These are phyloP conservation scores for Lanistes nyassanus DNA, from an alignment of 1,140 invertebrate genomes.

Conservation along the genomic window DNA sequence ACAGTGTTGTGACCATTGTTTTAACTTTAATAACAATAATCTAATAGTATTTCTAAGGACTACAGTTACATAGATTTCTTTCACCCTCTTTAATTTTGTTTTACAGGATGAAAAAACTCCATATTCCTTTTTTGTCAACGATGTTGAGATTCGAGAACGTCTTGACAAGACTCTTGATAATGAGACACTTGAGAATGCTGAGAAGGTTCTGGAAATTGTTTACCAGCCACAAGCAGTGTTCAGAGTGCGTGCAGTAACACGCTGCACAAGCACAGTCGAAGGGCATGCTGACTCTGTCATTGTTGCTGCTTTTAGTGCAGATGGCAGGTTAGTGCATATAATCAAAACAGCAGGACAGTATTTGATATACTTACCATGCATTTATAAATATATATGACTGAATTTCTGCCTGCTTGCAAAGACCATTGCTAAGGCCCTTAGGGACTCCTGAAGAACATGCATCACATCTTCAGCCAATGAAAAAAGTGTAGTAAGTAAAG, in stretches of 20 bases:
- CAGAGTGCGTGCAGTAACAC: slow-evolving; percentile 71
- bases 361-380: too few relatives aligned
- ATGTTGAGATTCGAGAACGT: slow-evolving; percentile 82
- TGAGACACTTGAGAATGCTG: slow-evolving; percentile 71
- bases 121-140: slow-evolving; percentile 90
- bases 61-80: too few relatives aligned
- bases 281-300: slow-evolving; percentile 98
- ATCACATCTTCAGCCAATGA: too few relatives aligned
- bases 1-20: too few relatives aligned
- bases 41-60: too few relatives aligned
- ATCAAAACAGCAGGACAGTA: too few relatives aligned
- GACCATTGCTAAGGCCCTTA: too few relatives aligned
- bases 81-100: slow-evolving; percentile 29
- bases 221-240: slow-evolving; percentile 99
- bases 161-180: slow-evolving; percentile 78
- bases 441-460: too few relatives aligned
- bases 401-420: too few relatives aligned
- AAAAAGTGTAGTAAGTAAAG: too few relatives aligned
- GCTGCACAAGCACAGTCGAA: slow-evolving; percentile 79
- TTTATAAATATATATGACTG: too few relatives aligned
- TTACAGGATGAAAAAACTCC: slow-evolving; percentile 69
- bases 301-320: slow-evolving; percentile 91
- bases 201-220: slow-evolving; percentile 82
- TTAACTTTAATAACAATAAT: too few relatives aligned
- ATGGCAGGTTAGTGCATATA: slow-evolving; percentile 75